These are phyloP conservation scores for Ptychochromis oligacanthus DNA, from an alignment of 2,113 vertebrate genomes.

Conservation along the genomic window DNA sequence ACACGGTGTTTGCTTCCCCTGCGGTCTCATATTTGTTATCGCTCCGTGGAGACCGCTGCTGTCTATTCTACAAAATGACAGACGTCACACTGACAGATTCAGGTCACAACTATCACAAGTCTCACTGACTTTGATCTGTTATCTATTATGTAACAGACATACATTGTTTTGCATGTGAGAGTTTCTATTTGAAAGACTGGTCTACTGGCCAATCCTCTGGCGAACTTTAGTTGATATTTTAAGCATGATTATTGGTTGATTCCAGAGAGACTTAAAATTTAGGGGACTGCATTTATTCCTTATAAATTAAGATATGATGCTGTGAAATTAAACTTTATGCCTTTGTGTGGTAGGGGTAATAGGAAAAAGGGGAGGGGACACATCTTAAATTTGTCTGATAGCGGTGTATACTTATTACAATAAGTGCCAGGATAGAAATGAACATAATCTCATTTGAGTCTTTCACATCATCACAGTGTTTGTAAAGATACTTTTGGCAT, in stretches of 20 bases:
- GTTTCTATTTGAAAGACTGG: not conserved
- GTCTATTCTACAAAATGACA: not conserved
- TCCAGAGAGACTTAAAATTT: not conserved
- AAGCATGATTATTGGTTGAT: not conserved
- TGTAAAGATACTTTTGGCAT: too few species aligned
- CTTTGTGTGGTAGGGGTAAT: too few species aligned
- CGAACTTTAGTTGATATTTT: accelerated
- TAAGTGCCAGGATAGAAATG: too few species aligned
- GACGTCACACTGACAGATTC: slow-evolving; percentile 22
- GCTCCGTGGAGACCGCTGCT: not conserved
- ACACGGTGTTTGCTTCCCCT: not conserved
- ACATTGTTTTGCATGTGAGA: not conserved
- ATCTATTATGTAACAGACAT: slow-evolving; percentile 11
- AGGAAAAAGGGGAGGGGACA: not conserved
- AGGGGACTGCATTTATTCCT: not conserved
- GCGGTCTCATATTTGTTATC: not conserved
- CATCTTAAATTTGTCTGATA: too few species aligned
- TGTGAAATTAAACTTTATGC: not conserved
- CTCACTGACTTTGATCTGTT: not conserved
- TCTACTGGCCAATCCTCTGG: not conserved
- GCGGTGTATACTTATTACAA: too few species aligned
- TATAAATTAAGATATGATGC: not conserved
- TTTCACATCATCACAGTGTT: too few species aligned
- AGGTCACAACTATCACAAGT: slow-evolving; percentile 23
- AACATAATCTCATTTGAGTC: too few species aligned